Percentiles rank a stretch among this genome's conserved stretches.
Conservation (phyloP, 2,797 vertebrate species). For the Sphaeramia orbicularis region DNA sequence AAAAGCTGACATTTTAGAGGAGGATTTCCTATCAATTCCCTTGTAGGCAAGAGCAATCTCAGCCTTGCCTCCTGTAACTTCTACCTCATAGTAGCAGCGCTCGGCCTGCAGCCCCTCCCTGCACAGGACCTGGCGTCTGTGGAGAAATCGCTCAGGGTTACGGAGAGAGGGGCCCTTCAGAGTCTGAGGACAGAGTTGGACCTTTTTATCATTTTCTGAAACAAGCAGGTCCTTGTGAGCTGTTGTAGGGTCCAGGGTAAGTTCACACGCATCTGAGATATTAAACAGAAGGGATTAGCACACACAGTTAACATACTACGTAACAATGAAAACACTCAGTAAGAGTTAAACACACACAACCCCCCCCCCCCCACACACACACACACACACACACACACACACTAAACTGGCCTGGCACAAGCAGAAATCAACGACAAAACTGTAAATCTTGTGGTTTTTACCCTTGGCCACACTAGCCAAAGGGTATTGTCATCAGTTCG, state of each 20-base stretch:
- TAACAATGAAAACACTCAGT: too few relatives aligned
- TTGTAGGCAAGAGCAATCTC: conserved; percentile 75
- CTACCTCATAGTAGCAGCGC: conserved; percentile 76
- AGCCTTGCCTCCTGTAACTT: conserved; percentile 61
- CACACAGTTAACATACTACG: too few relatives aligned
- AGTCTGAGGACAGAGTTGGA: conserved; percentile 11
- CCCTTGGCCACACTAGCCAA: too few relatives aligned
- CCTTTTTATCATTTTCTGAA: conserved; percentile 51
- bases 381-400: too few relatives aligned
- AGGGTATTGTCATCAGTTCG: too few relatives aligned
- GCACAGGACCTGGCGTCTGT: conserved; percentile 69
- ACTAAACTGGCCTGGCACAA: too few relatives aligned
- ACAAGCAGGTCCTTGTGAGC: conserved; percentile 65
- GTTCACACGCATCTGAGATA: conserved; percentile 64
- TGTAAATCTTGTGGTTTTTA: too few relatives aligned
- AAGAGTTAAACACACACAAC: too few relatives aligned
- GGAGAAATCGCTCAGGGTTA: conserved; percentile 43
- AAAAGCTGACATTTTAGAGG: conserved; percentile 49
- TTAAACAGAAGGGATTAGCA: not conserved
- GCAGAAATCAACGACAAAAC: too few relatives aligned
- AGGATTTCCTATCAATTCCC: conserved; percentile 58
- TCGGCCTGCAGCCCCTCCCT: conserved; percentile 60
- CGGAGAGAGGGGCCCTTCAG: not conserved
- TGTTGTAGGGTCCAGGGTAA: conserved; percentile 68
- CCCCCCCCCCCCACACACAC: too few relatives aligned